Conservation (phyloP, 2,113 vertebrate species). For the Erythrocebus patas region DNA sequence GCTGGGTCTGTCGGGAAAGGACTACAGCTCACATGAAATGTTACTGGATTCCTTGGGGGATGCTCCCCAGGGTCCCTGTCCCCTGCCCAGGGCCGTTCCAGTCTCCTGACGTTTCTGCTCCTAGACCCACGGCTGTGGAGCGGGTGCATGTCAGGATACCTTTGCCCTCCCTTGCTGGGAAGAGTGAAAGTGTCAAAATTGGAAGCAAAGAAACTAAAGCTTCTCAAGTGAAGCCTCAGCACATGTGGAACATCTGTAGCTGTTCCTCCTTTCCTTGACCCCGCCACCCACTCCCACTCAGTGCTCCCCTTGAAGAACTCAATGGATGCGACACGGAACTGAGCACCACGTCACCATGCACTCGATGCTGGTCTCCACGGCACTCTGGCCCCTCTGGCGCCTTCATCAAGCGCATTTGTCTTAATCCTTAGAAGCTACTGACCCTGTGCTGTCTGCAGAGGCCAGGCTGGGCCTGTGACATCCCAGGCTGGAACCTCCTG, state of each 20-base stretch:
- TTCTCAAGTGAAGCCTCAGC: accelerated
- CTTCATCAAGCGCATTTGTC: too few species aligned
- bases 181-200: background rate
- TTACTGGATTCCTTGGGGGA: background rate
- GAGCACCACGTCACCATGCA: background rate
- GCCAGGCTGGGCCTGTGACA: background rate
- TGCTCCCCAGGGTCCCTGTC: background rate
- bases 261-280: accelerated
- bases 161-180: background rate
- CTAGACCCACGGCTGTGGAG: background rate
- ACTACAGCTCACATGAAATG: accelerated
- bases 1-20: background rate
- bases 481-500: background rate
- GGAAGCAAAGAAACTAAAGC: background rate
- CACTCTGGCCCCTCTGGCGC: background rate
- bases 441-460: accelerated
- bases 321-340: accelerated
- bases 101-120: background rate
- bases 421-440: too few species aligned
- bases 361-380: accelerated
- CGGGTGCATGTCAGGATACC: accelerated
- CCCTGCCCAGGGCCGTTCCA: background rate
- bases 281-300: accelerated
- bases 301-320: too few species aligned
- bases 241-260: accelerated